Percentiles rank a stretch among this genome's conserved stretches.
These are phyloP conservation scores for Gavialis gangeticus DNA, from an alignment of 2,113 vertebrate species.

Conservation along the genomic window DNA sequence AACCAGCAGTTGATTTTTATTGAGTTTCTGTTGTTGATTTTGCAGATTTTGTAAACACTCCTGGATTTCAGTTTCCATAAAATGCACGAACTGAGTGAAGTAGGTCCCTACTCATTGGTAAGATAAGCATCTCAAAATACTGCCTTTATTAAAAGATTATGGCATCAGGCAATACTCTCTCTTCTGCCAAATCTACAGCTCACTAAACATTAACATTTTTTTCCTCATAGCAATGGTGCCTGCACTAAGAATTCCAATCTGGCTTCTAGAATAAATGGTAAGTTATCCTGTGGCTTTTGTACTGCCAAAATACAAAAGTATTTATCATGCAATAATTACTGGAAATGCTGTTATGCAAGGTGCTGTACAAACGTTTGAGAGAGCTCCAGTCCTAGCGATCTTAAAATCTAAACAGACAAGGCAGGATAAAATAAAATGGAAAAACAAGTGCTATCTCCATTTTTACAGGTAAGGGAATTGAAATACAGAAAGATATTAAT, in stretches of 20 bases:
- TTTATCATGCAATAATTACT: not conserved
- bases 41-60: too few species aligned
- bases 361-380: not conserved
- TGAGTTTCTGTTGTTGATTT: too few species aligned
- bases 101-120: too few species aligned
- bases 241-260: not conserved
- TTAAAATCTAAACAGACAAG: not conserved
- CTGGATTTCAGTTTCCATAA: too few species aligned
- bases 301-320: not conserved
- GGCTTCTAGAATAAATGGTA: not conserved
- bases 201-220: not conserved
- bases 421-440: not conserved
- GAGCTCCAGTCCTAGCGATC: not conserved
- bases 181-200: too few species aligned
- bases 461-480: not conserved
- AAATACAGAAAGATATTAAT: not conserved
- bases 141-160: not conserved
- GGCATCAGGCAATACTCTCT: too few species aligned
- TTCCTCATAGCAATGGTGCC: not conserved
- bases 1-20: too few species aligned
- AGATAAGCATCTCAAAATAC: not conserved
- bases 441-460: not conserved
- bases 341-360: not conserved
- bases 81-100: too few species aligned
- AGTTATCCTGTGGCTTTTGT: fast-evolving